Evolutionary conservation across 2,888 invertebrate genomes (phyloP), one percentile per base, ranked within the genome.

Genomic region (Cephonodes hylas): DNA sequence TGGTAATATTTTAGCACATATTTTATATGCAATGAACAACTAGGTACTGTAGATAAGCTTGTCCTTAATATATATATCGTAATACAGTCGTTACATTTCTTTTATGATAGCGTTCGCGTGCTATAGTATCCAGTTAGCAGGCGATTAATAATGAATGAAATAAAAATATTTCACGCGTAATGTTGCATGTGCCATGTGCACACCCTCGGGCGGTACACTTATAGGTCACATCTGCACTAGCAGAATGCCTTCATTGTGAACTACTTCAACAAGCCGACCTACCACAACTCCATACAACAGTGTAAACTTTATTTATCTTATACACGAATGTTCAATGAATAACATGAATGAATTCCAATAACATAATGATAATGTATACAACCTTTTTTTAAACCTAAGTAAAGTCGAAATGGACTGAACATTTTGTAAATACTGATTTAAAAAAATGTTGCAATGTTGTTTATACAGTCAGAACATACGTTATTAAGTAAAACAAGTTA

Each of bases 131-230:
- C 53, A 27, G 53, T 53, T 53, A 53, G 53, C 53, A 31, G 27
- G 53, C 53, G 53, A 53, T 53, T 53, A 53, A 53, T 53, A 53
- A 18, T 53, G 31, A 31, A 53, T 31, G 53, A 31, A 53, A 53
- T 53, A 53, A 53, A 53, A 53, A 31, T 53, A 53, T 53, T 53
- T 53, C 53, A 53, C n/a, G 38, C 38, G 38, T 38, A 38, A 53
- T 53, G 27, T 18, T 31, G n/a, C 53, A 53, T 18, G 27, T 4
- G 31, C 31, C 53, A 53, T 53, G 53, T 53, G 53, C 45, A 23
- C 13, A 22, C 27, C 53, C 18, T 8, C 18, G 5, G 18, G 53
- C 53, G 27, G 31, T 18, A 53, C 31, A 1, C 27, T 53, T 31
- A 27, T 25, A 27, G 53, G 27, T 6, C 53, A 53, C 53, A 53